Base-by-base conservation (phyloP, 2,888 invertebrate species). In the Stratiomys singularior region DNA sequence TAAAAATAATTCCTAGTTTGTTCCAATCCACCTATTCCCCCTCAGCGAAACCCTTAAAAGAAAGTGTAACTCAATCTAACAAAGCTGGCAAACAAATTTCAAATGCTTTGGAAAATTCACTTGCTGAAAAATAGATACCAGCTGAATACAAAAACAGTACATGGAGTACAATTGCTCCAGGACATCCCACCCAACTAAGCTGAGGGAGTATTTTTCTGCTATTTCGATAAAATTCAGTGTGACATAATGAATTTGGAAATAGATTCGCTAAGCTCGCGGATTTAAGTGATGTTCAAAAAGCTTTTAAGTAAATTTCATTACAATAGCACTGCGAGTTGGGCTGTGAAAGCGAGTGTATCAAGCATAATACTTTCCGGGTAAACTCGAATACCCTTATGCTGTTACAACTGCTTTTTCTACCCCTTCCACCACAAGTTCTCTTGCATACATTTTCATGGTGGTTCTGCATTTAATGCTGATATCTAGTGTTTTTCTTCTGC, bases 301-400 rank as follows among this genome's bases (percentile, higher is more conserved):
- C 78, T 78, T 78, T 78, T 78, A 78, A 78, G 78, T 77, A 78
- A 78, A 78, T 76, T 78, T 78, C 72, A 78, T 78, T 78, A 78
- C 77, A 72, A 58, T 21, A 37, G 60, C 58, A 60, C 15, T 28
- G 30, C 7, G 47, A 47, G 60, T 25, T 18, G 2, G 23, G 15
- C 7, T 18, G 21, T 25, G 18, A 37, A 37, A 47, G 47, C 46
- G 69, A 37, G 58, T 60, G 58, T 74, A 74, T 60, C 30, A 74
- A 37, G 47, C 69, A 30, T 69, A 69, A 69, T 69, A 13, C 47
- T 69, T 5, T 25, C 25, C 25, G 23, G 69, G 5, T 46, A 47
- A 69, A 69, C 30, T 64, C 64, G n/a, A 27, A 27, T 30, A 27
- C 64, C 28, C 69, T 69, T 37, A 52, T 52, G n/a, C 66, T 66